phyloP scores from a whole-genome alignment of 2,113 vertebrate species.

The Sterrhoptilus dennistouni region DNA sequence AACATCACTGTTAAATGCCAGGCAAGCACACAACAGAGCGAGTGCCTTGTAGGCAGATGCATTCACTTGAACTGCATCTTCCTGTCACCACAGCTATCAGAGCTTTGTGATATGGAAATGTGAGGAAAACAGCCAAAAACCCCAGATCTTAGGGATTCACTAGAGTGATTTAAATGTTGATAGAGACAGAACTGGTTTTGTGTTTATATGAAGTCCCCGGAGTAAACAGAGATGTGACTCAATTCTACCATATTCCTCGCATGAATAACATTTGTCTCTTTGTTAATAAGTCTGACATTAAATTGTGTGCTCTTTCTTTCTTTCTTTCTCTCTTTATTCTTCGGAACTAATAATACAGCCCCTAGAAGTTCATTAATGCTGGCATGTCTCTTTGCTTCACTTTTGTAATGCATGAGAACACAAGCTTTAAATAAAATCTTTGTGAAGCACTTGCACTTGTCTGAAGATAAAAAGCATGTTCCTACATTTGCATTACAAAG shows the following conservation, averaged over 20 bases:
- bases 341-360: neutral
- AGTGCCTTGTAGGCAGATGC: neutral
- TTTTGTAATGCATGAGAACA: slow-evolving; percentile 63
- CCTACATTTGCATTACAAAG: slow-evolving; percentile 68
- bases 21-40: neutral
- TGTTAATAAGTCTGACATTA: slow-evolving; percentile 46
- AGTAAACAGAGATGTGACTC: slow-evolving; percentile 38
- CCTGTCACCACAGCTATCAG: slow-evolving; percentile 5
- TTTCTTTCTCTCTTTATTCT: neutral
- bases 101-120: slow-evolving; percentile 1
- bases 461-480: slow-evolving; percentile 70
- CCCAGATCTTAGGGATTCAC: neutral
- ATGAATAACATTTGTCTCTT: slow-evolving; percentile 21
- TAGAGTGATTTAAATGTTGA: slow-evolving; percentile 3
- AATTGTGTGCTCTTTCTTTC: neutral
- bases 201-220: slow-evolving; percentile 30
- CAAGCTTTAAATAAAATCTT: slow-evolving; percentile 67
- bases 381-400: slow-evolving; percentile 54
- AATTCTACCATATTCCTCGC: neutral
- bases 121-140: neutral
- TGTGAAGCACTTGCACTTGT: slow-evolving; percentile 62
- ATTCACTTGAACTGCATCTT: neutral
- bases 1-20: neutral
- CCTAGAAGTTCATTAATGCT: slow-evolving; percentile 63
- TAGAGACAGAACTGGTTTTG: slow-evolving; percentile 9